Evolutionary conservation across 2,113 vertebrate species (phyloP), one percentile per base, ranked within the genome.

Genomic region (Tinamus guttatus): DNA sequence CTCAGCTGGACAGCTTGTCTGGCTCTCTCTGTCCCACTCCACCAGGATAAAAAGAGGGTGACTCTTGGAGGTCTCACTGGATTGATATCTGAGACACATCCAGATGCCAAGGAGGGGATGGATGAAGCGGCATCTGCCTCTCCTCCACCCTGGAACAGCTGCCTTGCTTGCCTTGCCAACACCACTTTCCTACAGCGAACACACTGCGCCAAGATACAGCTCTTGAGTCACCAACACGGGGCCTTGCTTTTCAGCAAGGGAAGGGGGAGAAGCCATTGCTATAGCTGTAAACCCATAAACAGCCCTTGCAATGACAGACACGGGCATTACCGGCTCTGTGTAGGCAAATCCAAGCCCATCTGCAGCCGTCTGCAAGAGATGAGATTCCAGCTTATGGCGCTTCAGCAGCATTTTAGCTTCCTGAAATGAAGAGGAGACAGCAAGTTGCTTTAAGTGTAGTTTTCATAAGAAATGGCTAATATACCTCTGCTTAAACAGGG

Each of bases 301-400:
- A 10, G 18, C 5, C 7, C 36, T 59, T 2, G 9, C 21, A 32
- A 10, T 1, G 30, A 64, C 54, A 10, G 28, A 11, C 17, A 5
- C 91, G 45, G 62, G 47, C 63, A 76, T 98, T 97, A 99, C 99
- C 97, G 98, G 98, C 89, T 99, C 99, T 0, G 96, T 97, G 93
- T 99, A 99, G 34, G 96, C 90, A 49, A 98, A 98, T 40, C 98
- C 99, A 38, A 99, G 98, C 18, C 97, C 97, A 0, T 97, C 96
- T 25, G 98, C 98, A 73, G 98, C 98, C 34, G 98, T 98, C 75
- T 97, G 96, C 76, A 99, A 93, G 22, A 99, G 97, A 89, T 99
- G 98, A 58, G 98, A 96, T 89, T 99, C 99, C 93, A 98, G 97
- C 94, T 97, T 98, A 96, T 99, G 98, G 54, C 98, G 98, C 63